A percentile compares a stretch with the other conserved stretches of the same genome.
Conservation (phyloP, 1,140 invertebrate species). For the Cotesia vestalis region DNA sequence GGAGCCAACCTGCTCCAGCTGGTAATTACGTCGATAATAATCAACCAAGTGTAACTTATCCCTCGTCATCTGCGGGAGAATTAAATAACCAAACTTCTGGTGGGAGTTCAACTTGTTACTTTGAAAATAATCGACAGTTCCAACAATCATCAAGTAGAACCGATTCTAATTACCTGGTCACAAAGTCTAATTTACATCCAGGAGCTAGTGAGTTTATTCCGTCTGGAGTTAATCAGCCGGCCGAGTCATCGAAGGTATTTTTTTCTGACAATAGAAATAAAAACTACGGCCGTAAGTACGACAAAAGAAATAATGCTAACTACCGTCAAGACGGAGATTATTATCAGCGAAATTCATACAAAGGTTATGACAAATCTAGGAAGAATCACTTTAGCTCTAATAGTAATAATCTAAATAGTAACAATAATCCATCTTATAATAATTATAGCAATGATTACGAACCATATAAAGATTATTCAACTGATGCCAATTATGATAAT, state of each 20-base stretch:
- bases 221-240: conserved; percentile 28
- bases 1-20: conserved; percentile 40
- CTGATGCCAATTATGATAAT: neutral
- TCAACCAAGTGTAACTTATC: conserved; percentile 17
- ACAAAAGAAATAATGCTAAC: conserved; percentile 40
- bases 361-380: conserved; percentile 14
- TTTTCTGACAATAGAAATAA: conserved; percentile 43
- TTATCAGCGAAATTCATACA: neutral
- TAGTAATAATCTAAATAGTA: neutral
- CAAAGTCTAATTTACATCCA: conserved; percentile 50
- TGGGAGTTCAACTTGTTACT: conserved; percentile 11
- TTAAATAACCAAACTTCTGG: neutral
- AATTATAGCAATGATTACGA: neutral
- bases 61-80: neutral
- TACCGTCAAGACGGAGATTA: conserved; percentile 27
- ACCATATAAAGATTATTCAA: neutral
- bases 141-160: conserved; percentile 21
- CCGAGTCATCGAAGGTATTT: conserved; percentile 36
- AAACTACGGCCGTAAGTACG: conserved; percentile 41
- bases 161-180: neutral
- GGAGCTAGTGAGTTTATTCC: conserved; percentile 54
- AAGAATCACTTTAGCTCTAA: neutral
- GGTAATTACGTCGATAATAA: neutral
- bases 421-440: conserved; percentile 17
- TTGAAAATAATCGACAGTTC: conserved; percentile 31